Conservation (phyloP, 2,888 invertebrate genomes). For the Drosophila hamatofila region DNA sequence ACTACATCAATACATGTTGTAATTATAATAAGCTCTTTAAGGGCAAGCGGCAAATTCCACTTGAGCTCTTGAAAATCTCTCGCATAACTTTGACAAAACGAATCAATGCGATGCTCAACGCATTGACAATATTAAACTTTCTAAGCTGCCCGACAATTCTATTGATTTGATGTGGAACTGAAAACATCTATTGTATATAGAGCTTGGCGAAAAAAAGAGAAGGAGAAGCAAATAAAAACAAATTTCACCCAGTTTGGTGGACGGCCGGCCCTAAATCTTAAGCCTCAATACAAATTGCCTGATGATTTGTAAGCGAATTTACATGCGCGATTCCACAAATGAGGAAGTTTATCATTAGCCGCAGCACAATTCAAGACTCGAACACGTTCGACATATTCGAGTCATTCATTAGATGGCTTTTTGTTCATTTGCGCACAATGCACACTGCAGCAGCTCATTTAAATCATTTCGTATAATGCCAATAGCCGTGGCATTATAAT, state of each 20-base stretch:
- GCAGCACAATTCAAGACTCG: constrained; percentile 53
- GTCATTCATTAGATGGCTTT: constrained; percentile 58
- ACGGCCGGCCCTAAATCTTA: constrained; percentile 28
- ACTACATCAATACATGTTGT: background rate
- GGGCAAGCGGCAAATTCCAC: constrained; percentile 28
- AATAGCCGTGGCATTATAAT: constrained; percentile 53
- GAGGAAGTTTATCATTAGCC: constrained; percentile 73
- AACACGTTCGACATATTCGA: constrained; percentile 29
- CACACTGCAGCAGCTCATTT: constrained; percentile 53
- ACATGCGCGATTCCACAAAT: constrained; percentile 54
- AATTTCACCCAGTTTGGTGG: constrained; percentile 60
- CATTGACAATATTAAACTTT: constrained; percentile 55
- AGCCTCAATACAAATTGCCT: constrained; percentile 44
- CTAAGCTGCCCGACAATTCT: constrained; percentile 63
- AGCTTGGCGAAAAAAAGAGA: constrained; percentile 20
- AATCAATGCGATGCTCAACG: background rate
- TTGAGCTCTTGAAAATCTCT: constrained; percentile 29
- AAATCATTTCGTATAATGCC: constrained; percentile 65
- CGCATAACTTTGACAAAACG: constrained; percentile 30
- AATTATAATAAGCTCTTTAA: constrained; percentile 4
- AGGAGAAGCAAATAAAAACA: constrained; percentile 2
- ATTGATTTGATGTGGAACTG: constrained; percentile 27
- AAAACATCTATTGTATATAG: constrained; percentile 21
- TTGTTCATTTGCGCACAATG: constrained; percentile 56
- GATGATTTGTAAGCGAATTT: constrained; percentile 43